Evolutionary conservation across 2,888 invertebrate species (phyloP), one percentile per base, ranked within the genome.

Genomic region (Caenorhabditis zanzibari): DNA sequence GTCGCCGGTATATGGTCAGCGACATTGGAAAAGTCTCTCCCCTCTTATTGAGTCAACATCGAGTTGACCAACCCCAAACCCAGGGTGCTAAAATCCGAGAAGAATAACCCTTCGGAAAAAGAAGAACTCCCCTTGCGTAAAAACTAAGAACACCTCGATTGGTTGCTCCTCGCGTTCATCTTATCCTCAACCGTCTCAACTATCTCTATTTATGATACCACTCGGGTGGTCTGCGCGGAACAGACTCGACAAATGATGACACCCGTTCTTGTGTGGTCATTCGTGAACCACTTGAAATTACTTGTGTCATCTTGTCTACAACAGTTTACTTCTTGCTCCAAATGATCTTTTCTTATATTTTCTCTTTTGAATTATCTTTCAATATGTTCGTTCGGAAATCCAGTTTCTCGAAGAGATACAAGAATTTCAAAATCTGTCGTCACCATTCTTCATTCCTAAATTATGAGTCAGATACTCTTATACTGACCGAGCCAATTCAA

Each of bases 81-180:
- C n/a, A 61, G 54, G 71, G 79, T 79, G 79, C 71, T 79, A 79
- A 79, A 79, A 79, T 79, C 71, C 71, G 52, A 71, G 64, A 63
- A 26, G 59, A 66, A 66, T 35, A 52, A 66, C 49, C 52, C 38
- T 24, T 14, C 19, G 52, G 41, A 47, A 12, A n/a, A 35, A 41
- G 66, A 49, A 19, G 75, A 68, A 19, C 35, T 52, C 66, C 52
- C 66, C 63, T 77, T 44, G 77, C 79, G 79, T 64, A 71, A 79
- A 79, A 79, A 79, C 77, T 79, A 79, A 79, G 71, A 79, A 79
- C 79, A 79, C 79, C 79, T 79, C 71, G 71, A n/a, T 22, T 63
- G 35, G 44, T 71, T 69, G 61, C 38, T 52, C 19, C 54, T 22
- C 56, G 58, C 71, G 63, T 79, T 79, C 71, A 63, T 71, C 79